Base-by-base conservation (phyloP, 2,888 invertebrate species). In the Sesamia inferens region DNA sequence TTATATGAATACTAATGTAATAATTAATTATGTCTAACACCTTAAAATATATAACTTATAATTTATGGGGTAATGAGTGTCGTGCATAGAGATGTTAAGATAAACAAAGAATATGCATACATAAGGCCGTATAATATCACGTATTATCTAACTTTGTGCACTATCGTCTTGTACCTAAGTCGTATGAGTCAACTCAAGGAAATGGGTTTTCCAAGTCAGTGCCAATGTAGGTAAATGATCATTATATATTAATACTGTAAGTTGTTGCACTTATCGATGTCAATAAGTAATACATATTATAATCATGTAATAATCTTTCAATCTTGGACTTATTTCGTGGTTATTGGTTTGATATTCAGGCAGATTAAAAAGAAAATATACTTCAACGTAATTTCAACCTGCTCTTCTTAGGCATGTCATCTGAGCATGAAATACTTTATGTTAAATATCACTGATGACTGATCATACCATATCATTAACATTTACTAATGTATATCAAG, bases 21-120 rank as follows among this genome's bases (percentile, higher is more conserved):
- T n/a, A 22, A 76, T 72, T n/a, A 22, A 76, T 72, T 78, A 65
- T 64, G 48, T 68, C 48, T 55, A 74, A 74, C 61, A 55, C 54
- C 78, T 76, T 71, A 61, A 76, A 68, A 71, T 11, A 48, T 55
- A 80, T 71, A 62, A 71, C 71, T n/a, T 42, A 58, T 70, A 62
- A 76, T 71, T 71, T 71, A 76, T 69, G 54, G 44, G 48, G 63
- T 55, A 61, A 57, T 58, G 16, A 68, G 31, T 68, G 59, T 76
- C 64, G 31, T 58, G 44, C 24, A 47, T 42, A 59, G 5, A 59
- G 24, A 57, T 59, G 68, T 71, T 61, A 66, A 67, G 61, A 67
- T 67, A 70, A 64, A 76, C 58, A 77, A 65, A 58, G 65, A 72
- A 66, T 67, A 58, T 55, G 47, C 19, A 63, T 67, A 47, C 47